These are phyloP conservation scores for Prunella himalayana DNA, from an alignment of 2,113 vertebrate genomes.

Conservation along the genomic window DNA sequence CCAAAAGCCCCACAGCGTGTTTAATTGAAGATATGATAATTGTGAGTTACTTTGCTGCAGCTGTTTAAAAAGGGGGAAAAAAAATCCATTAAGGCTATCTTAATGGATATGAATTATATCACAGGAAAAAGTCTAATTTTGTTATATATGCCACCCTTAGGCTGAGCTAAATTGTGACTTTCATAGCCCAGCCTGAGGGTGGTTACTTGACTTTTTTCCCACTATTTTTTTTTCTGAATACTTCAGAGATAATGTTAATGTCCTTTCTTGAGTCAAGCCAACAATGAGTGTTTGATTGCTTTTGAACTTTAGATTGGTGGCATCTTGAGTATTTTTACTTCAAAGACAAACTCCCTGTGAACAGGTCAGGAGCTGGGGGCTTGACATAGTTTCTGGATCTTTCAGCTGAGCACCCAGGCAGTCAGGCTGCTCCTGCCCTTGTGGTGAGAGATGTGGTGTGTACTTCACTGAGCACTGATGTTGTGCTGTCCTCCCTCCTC, in stretches of 20 bases:
- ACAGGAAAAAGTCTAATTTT: neutral
- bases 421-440: neutral
- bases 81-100: neutral
- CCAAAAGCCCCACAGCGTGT: neutral
- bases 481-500: neutral
- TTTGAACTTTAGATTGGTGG: neutral
- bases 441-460: neutral
- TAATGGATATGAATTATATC: neutral
- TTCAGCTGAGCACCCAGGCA: neutral
- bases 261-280: neutral
- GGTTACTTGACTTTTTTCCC: neutral
- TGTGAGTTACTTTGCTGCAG: slow-evolving; percentile 20
- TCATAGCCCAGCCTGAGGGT: neutral
- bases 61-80: neutral
- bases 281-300: neutral
- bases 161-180: slow-evolving; percentile 23
- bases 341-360: neutral
- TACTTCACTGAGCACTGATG: accelerated
- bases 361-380: neutral
- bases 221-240: slow-evolving; percentile 8
- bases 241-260: neutral
- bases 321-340: neutral
- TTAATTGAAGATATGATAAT: slow-evolving; percentile 52
- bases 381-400: neutral
- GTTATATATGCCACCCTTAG: neutral